phyloP scores from a whole-genome alignment of 2,797 vertebrate genomes.

The Distichodus sexfasciatus region DNA sequence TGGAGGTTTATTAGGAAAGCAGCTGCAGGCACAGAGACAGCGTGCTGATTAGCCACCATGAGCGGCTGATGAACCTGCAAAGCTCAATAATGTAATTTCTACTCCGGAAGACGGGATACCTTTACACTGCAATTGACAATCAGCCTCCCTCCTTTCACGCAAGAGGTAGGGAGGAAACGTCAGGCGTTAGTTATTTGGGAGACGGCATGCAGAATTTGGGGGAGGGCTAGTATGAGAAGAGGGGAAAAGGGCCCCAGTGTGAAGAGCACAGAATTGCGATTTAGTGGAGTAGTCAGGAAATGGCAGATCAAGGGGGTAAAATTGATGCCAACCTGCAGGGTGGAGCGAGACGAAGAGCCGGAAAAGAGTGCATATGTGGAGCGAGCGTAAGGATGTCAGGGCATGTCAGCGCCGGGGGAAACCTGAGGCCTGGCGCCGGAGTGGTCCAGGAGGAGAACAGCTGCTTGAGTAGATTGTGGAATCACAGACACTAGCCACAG shows the following conservation, averaged over 20 bases:
- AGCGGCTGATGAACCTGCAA: slow-evolving; percentile 49
- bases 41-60: slow-evolving; percentile 42
- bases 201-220: background rate
- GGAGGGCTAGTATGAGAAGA: background rate
- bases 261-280: slow-evolving; percentile 1
- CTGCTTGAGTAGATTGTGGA: slow-evolving; percentile 27
- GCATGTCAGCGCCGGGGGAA: slow-evolving; percentile 29
- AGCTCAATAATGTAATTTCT: slow-evolving; percentile 54
- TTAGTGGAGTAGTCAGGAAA: background rate
- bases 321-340: slow-evolving; percentile 9
- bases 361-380: background rate
- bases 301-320: slow-evolving; percentile 24
- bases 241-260: background rate
- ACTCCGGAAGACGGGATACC: slow-evolving; percentile 44
- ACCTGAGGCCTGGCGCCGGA: slow-evolving; percentile 1
- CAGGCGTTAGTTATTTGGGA: slow-evolving; percentile 20
- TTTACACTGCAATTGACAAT: slow-evolving; percentile 49
- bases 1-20: no score
- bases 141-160: slow-evolving; percentile 44
- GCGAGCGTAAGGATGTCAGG: slow-evolving; percentile 2
- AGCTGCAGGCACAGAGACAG: no score
- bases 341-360: background rate
- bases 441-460: slow-evolving; percentile 22
- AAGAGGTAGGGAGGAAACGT: slow-evolving; percentile 1
- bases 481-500: background rate